phyloP scores from a whole-genome alignment of 2,113 vertebrate genomes.

The Piaya cayana region DNA sequence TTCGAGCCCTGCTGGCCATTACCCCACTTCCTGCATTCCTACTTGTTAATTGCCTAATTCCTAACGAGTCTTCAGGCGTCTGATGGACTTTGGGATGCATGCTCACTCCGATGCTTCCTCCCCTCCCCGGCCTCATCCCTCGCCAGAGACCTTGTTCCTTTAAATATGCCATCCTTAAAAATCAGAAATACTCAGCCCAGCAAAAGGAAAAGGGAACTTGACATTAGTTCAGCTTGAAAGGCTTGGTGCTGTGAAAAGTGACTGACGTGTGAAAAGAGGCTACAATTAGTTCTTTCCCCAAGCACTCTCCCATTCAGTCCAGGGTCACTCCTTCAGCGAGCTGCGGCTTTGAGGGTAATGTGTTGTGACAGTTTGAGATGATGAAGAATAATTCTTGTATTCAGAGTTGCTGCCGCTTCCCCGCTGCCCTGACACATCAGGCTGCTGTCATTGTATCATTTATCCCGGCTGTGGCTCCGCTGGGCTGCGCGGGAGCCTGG shows the following conservation, averaged over 20 bases:
- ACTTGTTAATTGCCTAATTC: constrained; percentile 68
- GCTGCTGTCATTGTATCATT: constrained; percentile 86
- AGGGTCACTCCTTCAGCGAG: constrained; percentile 77
- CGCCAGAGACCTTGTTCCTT: constrained; percentile 59
- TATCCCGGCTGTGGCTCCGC: constrained; percentile 73
- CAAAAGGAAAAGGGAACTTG: constrained; percentile 69
- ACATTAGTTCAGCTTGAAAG: constrained; percentile 79
- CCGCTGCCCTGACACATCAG: constrained; percentile 79
- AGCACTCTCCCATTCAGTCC: constrained; percentile 79
- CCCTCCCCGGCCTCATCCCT: constrained; percentile 37
- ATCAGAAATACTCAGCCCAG: constrained; percentile 65
- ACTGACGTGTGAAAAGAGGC: constrained; percentile 86
- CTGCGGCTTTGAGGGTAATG: constrained; percentile 84
- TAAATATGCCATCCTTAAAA: constrained; percentile 62
- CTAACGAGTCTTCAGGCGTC: constrained; percentile 45
- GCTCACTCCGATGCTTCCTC: constrained; percentile 21
- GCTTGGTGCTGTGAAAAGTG: constrained; percentile 79
- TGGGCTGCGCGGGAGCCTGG: constrained; percentile 71
- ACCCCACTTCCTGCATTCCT: constrained; percentile 58
- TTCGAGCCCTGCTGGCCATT: constrained; percentile 47
- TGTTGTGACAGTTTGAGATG: constrained; percentile 85
- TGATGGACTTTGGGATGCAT: constrained; percentile 41
- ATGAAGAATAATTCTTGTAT: constrained; percentile 88
- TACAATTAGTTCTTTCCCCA: constrained; percentile 86
- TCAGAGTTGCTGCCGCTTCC: constrained; percentile 77